These are phyloP conservation scores for Periophthalmus modestus DNA, from an alignment of 2,113 vertebrate species.

Conservation along the genomic window DNA sequence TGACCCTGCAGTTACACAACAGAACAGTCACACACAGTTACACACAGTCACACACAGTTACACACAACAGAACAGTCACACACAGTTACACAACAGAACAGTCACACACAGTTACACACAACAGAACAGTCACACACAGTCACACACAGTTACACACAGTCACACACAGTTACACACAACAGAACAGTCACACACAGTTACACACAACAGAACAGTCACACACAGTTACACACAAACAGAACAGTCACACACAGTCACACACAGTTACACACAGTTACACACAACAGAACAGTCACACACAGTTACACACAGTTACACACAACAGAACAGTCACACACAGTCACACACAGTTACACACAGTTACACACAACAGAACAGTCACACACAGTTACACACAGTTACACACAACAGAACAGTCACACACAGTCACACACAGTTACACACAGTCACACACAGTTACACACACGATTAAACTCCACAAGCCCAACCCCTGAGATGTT, in stretches of 20 bases:
- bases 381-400: too few species aligned
- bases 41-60: not conserved
- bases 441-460: too few species aligned
- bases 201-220: not conserved
- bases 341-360: not conserved
- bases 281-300: not conserved
- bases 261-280: not conserved
- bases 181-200: not conserved
- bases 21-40: not conserved
- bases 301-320: not conserved
- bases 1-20: constrained; percentile 79
- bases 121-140: too few species aligned
- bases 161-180: too few species aligned
- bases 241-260: too few species aligned
- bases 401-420: not conserved
- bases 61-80: too few species aligned
- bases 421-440: not conserved
- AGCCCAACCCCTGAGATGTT: too few species aligned
- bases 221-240: not conserved
- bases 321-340: not conserved
- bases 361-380: too few species aligned
- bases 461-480: too few species aligned
- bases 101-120: too few species aligned
- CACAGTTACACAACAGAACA: too few species aligned
- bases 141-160: too few species aligned